Base-by-base conservation (phyloP, 2,797 vertebrate species). In the Momotus momota region DNA sequence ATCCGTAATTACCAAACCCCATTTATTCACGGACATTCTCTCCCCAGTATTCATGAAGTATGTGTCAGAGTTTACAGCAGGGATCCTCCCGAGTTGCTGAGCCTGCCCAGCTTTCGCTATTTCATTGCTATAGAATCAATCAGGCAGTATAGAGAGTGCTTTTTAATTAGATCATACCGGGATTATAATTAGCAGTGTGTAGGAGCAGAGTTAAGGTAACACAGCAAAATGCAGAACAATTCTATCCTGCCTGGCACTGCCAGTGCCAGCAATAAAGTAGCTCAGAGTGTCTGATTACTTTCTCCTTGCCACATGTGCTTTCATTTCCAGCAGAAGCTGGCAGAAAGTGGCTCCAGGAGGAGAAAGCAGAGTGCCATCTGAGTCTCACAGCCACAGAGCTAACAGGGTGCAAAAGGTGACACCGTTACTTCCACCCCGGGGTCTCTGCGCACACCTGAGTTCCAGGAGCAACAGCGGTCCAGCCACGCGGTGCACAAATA, bases 191-290 rank as follows among this genome's bases (percentile, higher is more conserved):
- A 97, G 95, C 14, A 46, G 52, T 41, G 90, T 91, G 96, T 96
- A 96, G 95, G 97, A 97, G 90, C 75, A 92, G 94, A 95, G 81
- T 94, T 93, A 97, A 97, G 95, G 97, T 97, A 97, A 97, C 86
- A 91, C 81, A 91, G 81, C 64, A 81, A 96, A 97, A 93, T 6
- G 73, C 60, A 87, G 81, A 96, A 94, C 45, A 65, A 82, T 90
- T 69, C 74, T 55, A 69, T 45, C 64, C 60, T 75, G 88, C 89
- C 91, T 92, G 86, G 81, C 72, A 90, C 33, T 38, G 89, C 61
- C 81, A 64, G 13, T 52, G 38, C 73, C 45, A 91, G 79, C 89
- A 94, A n/a, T 51, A 62, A 57, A 88, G 41, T 11, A 79, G 54
- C 89, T 75, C 45, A 51, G 29, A 38, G 31, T 4, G 1, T 51